A percentile compares a stretch with the other conserved stretches of the same genome.
phyloP scores from a whole-genome alignment of 2,113 vertebrate species.

The Agapornis roseicollis region DNA sequence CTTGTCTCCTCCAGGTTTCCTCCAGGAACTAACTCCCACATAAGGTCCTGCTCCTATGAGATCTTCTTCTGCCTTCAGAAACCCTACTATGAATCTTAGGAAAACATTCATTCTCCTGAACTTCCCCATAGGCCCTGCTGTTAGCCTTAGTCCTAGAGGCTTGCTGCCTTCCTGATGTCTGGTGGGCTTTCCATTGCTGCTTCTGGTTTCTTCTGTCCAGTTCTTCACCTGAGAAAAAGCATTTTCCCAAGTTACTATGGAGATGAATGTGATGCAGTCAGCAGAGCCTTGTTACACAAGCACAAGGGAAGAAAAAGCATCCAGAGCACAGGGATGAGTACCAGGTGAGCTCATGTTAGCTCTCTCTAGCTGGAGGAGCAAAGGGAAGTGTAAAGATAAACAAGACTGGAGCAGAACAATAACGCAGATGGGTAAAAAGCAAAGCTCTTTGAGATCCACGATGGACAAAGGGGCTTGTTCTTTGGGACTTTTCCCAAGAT shows the following conservation, averaged over 20 bases:
- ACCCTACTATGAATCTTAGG: not conserved
- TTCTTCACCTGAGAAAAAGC: rapidly evolving
- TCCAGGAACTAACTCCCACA: not conserved
- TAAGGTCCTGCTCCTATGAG: not conserved
- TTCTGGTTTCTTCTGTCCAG: not conserved
- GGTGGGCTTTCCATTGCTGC: not conserved
- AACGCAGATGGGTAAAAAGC: not conserved
- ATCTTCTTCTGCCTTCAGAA: not conserved
- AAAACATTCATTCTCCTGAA: not conserved
- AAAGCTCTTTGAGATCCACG: not conserved
- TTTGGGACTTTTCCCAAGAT: not conserved
- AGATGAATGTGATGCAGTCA: not conserved
- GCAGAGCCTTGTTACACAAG: not conserved
- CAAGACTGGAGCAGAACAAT: not conserved
- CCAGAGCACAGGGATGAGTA: not conserved
- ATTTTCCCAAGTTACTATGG: not conserved
- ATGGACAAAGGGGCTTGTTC: not conserved
- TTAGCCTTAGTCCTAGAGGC: not conserved
- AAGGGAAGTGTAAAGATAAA: not conserved
- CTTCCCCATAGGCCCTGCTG: not conserved
- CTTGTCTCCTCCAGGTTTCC: not conserved
- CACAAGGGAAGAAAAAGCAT: not conserved
- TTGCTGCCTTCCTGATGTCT: not conserved
- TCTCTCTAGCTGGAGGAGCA: not conserved
- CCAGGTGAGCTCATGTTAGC: not conserved